Percentiles rank a stretch among this genome's conserved stretches.
Conservation (phyloP, 2,113 vertebrate species). For the Sturnira hondurensis region DNA sequence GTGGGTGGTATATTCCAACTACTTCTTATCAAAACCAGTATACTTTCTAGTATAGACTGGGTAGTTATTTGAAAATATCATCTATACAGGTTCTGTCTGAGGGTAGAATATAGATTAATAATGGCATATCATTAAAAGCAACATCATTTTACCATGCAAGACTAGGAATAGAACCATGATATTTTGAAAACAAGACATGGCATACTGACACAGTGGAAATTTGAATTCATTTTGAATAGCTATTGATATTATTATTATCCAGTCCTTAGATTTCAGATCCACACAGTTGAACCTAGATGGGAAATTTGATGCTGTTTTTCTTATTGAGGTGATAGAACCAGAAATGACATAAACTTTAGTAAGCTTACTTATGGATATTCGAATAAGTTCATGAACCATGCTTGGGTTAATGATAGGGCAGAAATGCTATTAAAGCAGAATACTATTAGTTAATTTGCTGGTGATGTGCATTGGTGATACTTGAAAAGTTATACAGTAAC, state of each 20-base stretch:
- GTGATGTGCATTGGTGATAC: slow-evolving; percentile 48
- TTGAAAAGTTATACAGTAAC: slow-evolving; percentile 29
- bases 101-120: neutral
- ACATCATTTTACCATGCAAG: neutral
- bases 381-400: slow-evolving; percentile 56
- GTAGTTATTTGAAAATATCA: slow-evolving; percentile 17
- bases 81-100: neutral
- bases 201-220: neutral
- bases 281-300: neutral
- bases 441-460: slow-evolving; percentile 49
- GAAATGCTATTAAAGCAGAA: slow-evolving; percentile 50
- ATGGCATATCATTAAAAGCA: neutral
- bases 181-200: slow-evolving; percentile 22
- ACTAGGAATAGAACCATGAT: neutral
- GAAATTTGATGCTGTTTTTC: slow-evolving; percentile 36
- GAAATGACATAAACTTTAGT: slow-evolving; percentile 30
- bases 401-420: slow-evolving; percentile 58
- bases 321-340: slow-evolving; percentile 1
- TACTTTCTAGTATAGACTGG: slow-evolving; percentile 21
- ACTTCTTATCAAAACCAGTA: slow-evolving; percentile 47
- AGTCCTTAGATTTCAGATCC: neutral
- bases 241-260: neutral
- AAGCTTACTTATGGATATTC: slow-evolving; percentile 45
- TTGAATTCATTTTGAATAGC: slow-evolving; percentile 33
- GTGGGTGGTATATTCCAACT: slow-evolving; percentile 28